Conservation (phyloP, 1,140 invertebrate genomes). For the Dolichoris vasculosae region DNA sequence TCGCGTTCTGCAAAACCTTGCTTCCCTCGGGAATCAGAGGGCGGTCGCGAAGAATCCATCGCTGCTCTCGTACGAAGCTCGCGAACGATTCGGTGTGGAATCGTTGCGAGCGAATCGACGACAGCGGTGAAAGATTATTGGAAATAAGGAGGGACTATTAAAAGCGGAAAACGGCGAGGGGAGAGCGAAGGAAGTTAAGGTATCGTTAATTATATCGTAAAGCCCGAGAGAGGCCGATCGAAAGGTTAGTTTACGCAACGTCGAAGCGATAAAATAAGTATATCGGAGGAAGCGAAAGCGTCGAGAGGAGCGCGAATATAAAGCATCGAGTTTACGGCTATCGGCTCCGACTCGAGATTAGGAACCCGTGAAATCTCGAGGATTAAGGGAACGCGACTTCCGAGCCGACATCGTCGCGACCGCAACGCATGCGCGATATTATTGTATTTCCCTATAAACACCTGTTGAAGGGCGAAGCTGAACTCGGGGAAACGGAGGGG, state of each 20-base stretch:
- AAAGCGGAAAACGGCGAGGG: too few relatives aligned
- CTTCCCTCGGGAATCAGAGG: background rate
- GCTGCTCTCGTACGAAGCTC: background rate
- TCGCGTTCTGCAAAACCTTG: background rate
- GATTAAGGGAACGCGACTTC: background rate
- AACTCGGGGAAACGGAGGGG: conserved; percentile 58
- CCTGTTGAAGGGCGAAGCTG: conserved; percentile 74
- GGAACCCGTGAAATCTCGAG: background rate
- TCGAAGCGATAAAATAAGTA: too few relatives aligned
- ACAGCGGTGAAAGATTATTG: too few relatives aligned
- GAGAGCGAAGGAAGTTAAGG: too few relatives aligned
- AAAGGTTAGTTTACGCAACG: too few relatives aligned
- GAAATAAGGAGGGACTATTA: too few relatives aligned
- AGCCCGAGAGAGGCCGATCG: too few relatives aligned
- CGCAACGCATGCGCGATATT: conserved; percentile 72
- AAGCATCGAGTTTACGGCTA: background rate
- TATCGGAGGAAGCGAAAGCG: too few relatives aligned
- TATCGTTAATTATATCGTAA: too few relatives aligned
- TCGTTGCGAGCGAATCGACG: too few relatives aligned
- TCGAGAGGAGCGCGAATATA: too few relatives aligned
- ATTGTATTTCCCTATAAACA: conserved; percentile 75
- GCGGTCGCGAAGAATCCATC: background rate
- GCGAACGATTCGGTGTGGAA: background rate
- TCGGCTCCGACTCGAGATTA: background rate
- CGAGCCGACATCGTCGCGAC: background rate